These are phyloP conservation scores for Dysmachus trigonus DNA, from an alignment of 2,888 invertebrate species.

Conservation along the genomic window DNA sequence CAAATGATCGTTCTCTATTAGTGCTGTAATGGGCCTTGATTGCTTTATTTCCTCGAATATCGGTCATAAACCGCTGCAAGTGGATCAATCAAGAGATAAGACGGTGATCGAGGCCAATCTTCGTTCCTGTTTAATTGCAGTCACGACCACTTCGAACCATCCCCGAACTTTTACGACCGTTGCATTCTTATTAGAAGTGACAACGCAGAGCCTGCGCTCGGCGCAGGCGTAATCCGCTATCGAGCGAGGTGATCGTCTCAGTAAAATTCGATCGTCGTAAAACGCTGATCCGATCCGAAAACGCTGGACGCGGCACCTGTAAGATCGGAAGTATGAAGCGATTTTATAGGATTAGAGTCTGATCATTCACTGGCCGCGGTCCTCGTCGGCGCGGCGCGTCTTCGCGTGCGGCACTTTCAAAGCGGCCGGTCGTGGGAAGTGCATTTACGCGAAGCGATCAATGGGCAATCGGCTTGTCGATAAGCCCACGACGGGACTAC, in stretches of 20 bases:
- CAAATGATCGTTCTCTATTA: slow-evolving; percentile 9
- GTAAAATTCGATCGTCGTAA: neutral
- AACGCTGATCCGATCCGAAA: neutral
- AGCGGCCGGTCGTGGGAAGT: slow-evolving; percentile 23
- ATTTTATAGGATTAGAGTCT: slow-evolving; percentile 26
- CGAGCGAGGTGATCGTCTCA: neutral
- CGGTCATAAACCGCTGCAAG: neutral
- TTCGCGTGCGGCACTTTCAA: slow-evolving; percentile 9
- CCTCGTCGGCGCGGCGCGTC: neutral
- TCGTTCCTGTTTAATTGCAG: neutral
- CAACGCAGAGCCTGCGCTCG: neutral
- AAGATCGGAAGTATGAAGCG: slow-evolving; percentile 21
- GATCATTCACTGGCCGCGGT: neutral
- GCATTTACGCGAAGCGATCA: slow-evolving; percentile 14
- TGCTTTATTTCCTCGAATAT: neutral
- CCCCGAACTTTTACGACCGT: neutral
- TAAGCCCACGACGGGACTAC: slow-evolving; percentile 13
- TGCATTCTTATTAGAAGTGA: neutral
- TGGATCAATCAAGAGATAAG: slow-evolving; percentile 20
- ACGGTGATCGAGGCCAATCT: neutral
- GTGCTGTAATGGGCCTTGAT: neutral
- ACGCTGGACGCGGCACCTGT: neutral
- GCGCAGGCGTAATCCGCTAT: neutral
- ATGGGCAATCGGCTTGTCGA: neutral
- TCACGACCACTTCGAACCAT: neutral